Conservation (phyloP, 1,140 invertebrate genomes). For the Polypedilum vanderplanki region DNA sequence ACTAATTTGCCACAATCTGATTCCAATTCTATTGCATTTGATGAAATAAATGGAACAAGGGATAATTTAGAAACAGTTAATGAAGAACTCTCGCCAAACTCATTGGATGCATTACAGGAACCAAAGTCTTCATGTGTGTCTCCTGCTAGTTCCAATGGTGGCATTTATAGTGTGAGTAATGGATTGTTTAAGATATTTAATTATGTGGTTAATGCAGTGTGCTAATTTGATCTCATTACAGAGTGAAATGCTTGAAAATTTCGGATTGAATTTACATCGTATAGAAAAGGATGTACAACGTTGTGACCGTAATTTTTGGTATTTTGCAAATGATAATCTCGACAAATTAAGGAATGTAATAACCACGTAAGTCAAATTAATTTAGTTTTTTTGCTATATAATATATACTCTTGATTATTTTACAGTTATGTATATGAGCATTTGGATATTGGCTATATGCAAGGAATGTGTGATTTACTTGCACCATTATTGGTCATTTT, state of each 20-base stretch:
- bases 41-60: slow-evolving; percentile 38
- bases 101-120: slow-evolving; percentile 42
- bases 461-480: slow-evolving; percentile 92
- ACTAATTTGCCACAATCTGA: slow-evolving; percentile 42
- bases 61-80: slow-evolving; percentile 39
- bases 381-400: background rate
- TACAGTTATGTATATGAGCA: slow-evolving; percentile 88
- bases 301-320: slow-evolving; percentile 89
- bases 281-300: slow-evolving; percentile 95
- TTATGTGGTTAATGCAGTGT: slow-evolving; percentile 21
- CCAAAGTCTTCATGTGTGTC: slow-evolving; percentile 60
- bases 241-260: slow-evolving; percentile 76
- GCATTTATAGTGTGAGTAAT: slow-evolving; percentile 70
- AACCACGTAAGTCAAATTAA: slow-evolving; percentile 69
- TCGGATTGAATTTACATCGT: slow-evolving; percentile 83
- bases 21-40: slow-evolving; percentile 33
- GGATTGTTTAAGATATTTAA: background rate
- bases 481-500: slow-evolving; percentile 88
- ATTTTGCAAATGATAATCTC: slow-evolving; percentile 81
- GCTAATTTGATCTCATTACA: slow-evolving; percentile 44
- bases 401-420: slow-evolving; percentile 33
- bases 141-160: slow-evolving; percentile 76
- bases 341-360: slow-evolving; percentile 93
- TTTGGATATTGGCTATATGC: slow-evolving; percentile 81
- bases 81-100: slow-evolving; percentile 39